phyloP scores from a whole-genome alignment of 2,113 vertebrate species.

The Phalacrocorax pelagicus region DNA sequence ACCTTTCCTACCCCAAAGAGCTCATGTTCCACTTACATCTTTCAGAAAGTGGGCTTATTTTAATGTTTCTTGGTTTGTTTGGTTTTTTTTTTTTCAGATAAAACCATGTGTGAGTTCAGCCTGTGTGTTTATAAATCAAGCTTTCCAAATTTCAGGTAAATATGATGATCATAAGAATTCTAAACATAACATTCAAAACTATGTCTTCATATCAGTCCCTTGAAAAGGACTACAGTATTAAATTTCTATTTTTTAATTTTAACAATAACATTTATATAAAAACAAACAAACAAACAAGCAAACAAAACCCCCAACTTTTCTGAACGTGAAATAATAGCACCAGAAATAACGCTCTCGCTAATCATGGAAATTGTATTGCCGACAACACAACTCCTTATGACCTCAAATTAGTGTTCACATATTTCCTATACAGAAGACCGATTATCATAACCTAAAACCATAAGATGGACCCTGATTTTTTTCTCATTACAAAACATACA shows the following conservation, averaged over 20 bases:
- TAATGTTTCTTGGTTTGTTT: neutral
- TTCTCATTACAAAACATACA: neutral
- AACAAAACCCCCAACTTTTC: neutral
- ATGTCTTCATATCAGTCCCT: neutral
- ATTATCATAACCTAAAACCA: slow-evolving; percentile 10
- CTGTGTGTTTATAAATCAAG: neutral
- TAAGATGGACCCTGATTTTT: neutral
- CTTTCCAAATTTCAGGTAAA: neutral
- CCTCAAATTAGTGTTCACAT: slow-evolving; percentile 17
- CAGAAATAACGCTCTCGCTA: neutral
- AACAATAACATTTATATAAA: neutral
- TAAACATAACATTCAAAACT: neutral
- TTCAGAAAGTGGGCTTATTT: neutral
- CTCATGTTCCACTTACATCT: neutral
- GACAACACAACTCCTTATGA: neutral
- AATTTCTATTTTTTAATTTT: neutral
- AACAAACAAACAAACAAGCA: neutral
- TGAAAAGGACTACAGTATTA: neutral
- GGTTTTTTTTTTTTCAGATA: neutral
- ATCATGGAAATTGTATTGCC: neutral
- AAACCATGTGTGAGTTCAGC: neutral
- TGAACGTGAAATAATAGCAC: neutral
- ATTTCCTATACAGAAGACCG: neutral
- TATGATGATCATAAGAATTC: neutral
- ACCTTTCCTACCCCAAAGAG: rapidly evolving